These are phyloP conservation scores for Sarcophaga variegata DNA, from an alignment of 2,888 invertebrate genomes.

Conservation along the genomic window DNA sequence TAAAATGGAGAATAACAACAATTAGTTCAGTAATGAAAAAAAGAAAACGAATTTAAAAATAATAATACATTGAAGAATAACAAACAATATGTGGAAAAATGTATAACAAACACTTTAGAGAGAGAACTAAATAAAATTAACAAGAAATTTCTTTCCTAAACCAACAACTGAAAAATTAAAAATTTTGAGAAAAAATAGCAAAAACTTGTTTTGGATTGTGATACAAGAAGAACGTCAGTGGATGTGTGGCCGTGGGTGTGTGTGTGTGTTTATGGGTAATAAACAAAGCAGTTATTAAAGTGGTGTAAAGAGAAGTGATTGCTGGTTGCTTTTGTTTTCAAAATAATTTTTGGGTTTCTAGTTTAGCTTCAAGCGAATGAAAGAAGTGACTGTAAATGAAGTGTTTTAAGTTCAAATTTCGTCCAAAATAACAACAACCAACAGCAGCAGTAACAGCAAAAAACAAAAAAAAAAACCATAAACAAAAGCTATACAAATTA, in stretches of 20 bases:
- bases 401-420: slow-evolving; percentile 55
- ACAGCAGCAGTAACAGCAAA: not conserved
- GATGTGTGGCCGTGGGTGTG: not conserved
- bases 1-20: slow-evolving; percentile 32
- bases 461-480: slow-evolving; percentile 1
- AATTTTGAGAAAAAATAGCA: not conserved
- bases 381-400: slow-evolving; percentile 55
- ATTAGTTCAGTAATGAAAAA: not conserved
- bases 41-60: not conserved
- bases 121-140: slow-evolving; percentile 39
- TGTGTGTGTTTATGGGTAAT: not conserved
- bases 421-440: slow-evolving; percentile 18
- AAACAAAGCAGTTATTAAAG: not conserved
- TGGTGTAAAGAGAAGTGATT: slow-evolving; percentile 15
- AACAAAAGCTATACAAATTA: slow-evolving; percentile 38
- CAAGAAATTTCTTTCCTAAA: slow-evolving; percentile 33
- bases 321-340: slow-evolving; percentile 14
- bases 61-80: not conserved
- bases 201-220: slow-evolving; percentile 55
- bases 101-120: slow-evolving; percentile 36
- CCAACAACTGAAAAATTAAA: not conserved
- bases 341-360: not conserved
- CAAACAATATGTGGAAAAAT: slow-evolving; percentile 4
- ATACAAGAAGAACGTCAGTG: not conserved
- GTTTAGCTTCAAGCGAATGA: slow-evolving; percentile 23